phyloP scores from a whole-genome alignment of 2,113 vertebrate species.

The Dendrocopos noguchii region DNA sequence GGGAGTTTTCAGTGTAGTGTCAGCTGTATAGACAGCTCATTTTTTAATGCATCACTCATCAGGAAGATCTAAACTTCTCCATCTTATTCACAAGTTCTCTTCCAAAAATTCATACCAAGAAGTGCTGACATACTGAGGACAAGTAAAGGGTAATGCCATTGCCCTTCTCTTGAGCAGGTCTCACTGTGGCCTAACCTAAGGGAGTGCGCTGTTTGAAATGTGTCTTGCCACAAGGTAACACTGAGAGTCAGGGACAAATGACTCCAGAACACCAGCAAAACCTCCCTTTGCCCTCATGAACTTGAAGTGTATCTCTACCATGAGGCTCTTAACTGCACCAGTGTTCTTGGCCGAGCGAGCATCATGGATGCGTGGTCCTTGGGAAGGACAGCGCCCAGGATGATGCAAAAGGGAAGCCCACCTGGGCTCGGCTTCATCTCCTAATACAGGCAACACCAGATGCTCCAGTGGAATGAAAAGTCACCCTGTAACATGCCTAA shows the following conservation, averaged over 20 bases:
- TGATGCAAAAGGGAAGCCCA: neutral
- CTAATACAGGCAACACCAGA: neutral
- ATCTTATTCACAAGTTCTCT: neutral
- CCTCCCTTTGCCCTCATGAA: neutral
- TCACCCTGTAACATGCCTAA: neutral
- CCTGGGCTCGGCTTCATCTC: neutral
- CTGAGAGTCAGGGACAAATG: neutral
- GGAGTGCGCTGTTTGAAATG: neutral
- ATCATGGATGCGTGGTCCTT: fast-evolving
- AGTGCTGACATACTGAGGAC: neutral
- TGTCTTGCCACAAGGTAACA: neutral
- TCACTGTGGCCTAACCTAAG: fast-evolving
- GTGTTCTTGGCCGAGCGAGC: neutral
- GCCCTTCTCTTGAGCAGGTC: neutral
- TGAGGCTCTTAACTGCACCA: neutral
- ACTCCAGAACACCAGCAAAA: neutral
- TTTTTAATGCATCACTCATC: neutral
- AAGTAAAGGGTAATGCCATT: neutral
- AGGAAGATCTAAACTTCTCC: neutral
- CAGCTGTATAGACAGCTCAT: neutral
- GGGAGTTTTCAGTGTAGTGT: neutral
- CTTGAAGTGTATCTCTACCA: neutral
- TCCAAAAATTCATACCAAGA: neutral
- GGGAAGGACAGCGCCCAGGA: neutral
- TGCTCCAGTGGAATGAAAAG: neutral